These are phyloP conservation scores for Barnardius zonarius DNA, from an alignment of 2,113 vertebrate species.

Conservation along the genomic window DNA sequence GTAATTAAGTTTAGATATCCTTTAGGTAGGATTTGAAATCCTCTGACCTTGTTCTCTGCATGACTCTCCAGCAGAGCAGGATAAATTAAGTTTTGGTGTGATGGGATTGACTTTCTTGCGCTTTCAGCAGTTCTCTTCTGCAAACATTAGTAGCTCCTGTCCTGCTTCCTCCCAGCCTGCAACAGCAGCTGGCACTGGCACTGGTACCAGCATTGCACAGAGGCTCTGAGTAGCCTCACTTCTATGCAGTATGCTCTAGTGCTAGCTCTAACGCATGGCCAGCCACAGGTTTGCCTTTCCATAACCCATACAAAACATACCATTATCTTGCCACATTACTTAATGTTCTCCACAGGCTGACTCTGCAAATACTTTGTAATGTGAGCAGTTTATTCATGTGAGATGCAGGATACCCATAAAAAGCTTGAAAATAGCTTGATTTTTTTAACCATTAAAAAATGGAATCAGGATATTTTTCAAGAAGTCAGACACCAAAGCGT, in stretches of 20 bases:
- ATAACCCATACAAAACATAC: not conserved
- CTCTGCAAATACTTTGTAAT: not conserved
- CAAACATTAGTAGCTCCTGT: not conserved
- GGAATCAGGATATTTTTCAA: not conserved
- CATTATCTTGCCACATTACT: not conserved
- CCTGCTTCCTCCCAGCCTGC: not conserved
- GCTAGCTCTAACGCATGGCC: not conserved
- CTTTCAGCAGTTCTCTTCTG: not conserved
- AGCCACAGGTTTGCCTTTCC: not conserved
- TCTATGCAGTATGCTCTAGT: not conserved
- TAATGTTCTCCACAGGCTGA: not conserved
- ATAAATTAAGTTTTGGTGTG: not conserved
- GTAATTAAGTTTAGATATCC: not conserved
- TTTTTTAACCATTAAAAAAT: not conserved
- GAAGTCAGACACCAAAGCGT: not conserved
- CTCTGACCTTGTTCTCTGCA: not conserved
- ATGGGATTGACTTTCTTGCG: not conserved
- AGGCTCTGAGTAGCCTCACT: not conserved
- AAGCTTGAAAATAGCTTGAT: not conserved
- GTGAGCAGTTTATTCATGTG: not conserved
- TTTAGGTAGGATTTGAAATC: not conserved
- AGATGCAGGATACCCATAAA: not conserved
- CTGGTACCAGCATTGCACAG: not conserved
- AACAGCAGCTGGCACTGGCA: not conserved
- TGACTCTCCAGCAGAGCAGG: not conserved